phyloP scores from a whole-genome alignment of 1,140 invertebrate species.

The Sitobion miscanthi region DNA sequence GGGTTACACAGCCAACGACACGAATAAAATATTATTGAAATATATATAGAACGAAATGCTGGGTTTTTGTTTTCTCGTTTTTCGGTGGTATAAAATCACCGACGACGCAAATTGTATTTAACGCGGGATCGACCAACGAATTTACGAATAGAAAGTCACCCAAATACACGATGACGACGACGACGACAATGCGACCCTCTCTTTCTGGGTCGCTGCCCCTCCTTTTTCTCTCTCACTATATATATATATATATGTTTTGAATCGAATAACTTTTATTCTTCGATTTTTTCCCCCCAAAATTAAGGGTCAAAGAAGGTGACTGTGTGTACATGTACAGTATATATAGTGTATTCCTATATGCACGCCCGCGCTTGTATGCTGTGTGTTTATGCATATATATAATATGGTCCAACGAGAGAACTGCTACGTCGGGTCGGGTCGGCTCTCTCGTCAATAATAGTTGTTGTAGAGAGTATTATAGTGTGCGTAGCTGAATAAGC shows the following conservation, averaged over 20 bases:
- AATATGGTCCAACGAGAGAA: not conserved
- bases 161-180: not conserved
- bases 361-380: not conserved
- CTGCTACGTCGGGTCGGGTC: not conserved
- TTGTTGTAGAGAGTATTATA: not conserved
- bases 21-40: conserved; percentile 4
- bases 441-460: not conserved
- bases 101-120: conserved; percentile 10
- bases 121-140: not conserved
- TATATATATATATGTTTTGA: not conserved
- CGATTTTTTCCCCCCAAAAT: not conserved
- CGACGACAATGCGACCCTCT: not conserved
- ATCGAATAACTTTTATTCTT: conserved; percentile 9
- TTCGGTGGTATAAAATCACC: not conserved
- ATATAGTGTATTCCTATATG: not conserved
- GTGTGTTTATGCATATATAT: not conserved
- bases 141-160: not conserved
- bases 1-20: not conserved
- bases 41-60: not conserved
- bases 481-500: not conserved
- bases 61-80: conserved; percentile 8
- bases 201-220: not conserved
- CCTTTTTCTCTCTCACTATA: not conserved
- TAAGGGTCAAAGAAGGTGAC: not conserved
- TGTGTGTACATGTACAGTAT: not conserved